Evolutionary conservation across 2,888 invertebrate genomes (phyloP).

Genomic region (Deroplatys truncata): DNA sequence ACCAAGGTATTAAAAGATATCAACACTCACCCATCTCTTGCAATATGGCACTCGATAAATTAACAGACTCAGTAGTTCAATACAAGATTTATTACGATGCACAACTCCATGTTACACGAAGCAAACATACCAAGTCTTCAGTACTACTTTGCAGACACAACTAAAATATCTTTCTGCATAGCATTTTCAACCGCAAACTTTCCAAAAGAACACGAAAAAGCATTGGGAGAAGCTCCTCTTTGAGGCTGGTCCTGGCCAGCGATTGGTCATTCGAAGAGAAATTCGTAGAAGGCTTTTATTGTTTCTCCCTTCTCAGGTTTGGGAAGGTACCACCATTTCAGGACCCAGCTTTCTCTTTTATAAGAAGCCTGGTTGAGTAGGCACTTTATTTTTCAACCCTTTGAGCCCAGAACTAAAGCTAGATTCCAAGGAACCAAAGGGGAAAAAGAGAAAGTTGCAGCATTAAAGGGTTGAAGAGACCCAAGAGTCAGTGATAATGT

Average conservation of each 20-base stretch:
- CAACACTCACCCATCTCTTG: neutral
- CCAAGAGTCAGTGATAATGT: neutral
- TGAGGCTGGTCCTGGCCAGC: neutral
- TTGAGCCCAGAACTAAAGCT: neutral
- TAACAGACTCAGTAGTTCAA: neutral
- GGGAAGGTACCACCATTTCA: neutral
- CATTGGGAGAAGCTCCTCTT: neutral
- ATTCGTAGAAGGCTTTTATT: neutral
- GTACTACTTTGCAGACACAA: neutral
- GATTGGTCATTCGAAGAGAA: neutral
- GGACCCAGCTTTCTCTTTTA: neutral
- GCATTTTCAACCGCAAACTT: neutral
- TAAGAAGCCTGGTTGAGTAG: neutral
- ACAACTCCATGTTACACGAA: neutral
- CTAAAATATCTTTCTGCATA: neutral
- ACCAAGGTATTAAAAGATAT: neutral
- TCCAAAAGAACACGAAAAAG: neutral
- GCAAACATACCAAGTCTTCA: neutral
- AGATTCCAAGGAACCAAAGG: neutral
- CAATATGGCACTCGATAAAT: neutral
- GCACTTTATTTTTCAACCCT: neutral
- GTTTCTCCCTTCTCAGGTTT: neutral
- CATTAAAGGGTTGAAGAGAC: neutral
- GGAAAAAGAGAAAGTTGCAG: neutral
- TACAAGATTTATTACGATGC: neutral